Evolutionary conservation across 2,797 vertebrate genomes (phyloP).

Genomic region (Lagodon rhomboides): DNA sequence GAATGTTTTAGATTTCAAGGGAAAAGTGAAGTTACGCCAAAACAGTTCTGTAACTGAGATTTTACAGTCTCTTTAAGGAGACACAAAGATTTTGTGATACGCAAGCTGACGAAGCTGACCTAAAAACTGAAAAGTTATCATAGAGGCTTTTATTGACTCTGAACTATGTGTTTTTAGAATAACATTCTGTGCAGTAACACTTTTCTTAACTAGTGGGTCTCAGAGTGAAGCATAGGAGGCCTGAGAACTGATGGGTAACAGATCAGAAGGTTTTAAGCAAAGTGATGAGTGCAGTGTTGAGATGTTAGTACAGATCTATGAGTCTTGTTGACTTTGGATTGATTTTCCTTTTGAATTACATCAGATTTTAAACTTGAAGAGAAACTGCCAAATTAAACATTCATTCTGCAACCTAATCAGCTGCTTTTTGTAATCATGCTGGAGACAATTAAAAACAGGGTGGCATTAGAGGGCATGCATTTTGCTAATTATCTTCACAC

Average conservation of each 20-base stretch:
- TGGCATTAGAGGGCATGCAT: constrained; percentile 27
- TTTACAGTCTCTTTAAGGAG: no score
- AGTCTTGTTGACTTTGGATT: constrained; percentile 26
- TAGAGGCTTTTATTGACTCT: no score
- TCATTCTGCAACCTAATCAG: constrained; percentile 34
- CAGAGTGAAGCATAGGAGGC: not conserved
- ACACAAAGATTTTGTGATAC: not conserved
- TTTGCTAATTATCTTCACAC: constrained; percentile 29
- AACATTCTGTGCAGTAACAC: not conserved
- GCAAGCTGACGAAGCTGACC: not conserved
- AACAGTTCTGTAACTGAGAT: no score
- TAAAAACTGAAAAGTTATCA: no score
- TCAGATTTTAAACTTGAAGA: constrained; percentile 48
- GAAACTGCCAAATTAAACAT: constrained; percentile 47
- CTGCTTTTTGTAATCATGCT: constrained; percentile 24
- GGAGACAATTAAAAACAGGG: constrained; percentile 23
- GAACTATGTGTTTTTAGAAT: no score
- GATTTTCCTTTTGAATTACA: constrained; percentile 41
- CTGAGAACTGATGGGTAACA: not conserved
- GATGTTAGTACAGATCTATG: not conserved
- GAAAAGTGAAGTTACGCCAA: not conserved
- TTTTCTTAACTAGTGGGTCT: constrained; percentile 10
- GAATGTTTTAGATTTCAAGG: constrained; percentile 10
- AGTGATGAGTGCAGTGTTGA: not conserved
- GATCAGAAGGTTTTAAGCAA: constrained; percentile 21